phyloP scores from a whole-genome alignment of 2,797 vertebrate species.

The Tenualosa thibaudeaui region DNA sequence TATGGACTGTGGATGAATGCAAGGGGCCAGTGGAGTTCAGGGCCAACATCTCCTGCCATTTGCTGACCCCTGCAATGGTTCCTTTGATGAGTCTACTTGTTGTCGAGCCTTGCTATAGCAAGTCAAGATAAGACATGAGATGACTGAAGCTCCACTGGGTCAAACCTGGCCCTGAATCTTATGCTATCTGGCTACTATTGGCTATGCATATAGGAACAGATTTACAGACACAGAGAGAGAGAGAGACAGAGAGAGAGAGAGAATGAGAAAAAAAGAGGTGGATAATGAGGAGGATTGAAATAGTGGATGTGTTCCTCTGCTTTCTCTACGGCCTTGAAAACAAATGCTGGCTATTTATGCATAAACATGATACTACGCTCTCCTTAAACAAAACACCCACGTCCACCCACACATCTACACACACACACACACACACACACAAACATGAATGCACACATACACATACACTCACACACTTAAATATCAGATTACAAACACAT shows the following conservation, averaged over 20 bases:
- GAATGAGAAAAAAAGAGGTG: neutral
- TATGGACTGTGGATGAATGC: no score
- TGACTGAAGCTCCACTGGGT: no score
- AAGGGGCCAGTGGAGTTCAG: no score
- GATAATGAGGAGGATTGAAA: neutral
- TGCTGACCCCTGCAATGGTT: neutral
- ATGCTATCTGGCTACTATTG: no score
- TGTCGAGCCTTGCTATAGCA: no score
- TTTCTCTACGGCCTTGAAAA: neutral
- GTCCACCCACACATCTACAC: neutral
- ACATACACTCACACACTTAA: neutral
- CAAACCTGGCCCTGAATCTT: no score
- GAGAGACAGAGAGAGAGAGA: neutral
- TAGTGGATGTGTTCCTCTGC: neutral
- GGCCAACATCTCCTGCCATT: neutral
- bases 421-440: neutral
- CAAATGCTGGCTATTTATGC: constrained; percentile 3
- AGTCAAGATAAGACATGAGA: no score
- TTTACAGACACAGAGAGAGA: neutral
- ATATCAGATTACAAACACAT: no score
- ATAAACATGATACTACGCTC: constrained; percentile 3
- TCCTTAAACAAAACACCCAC: constrained; percentile 3
- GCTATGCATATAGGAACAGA: no score
- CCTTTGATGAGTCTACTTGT: neutral
- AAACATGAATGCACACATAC: neutral